Evolutionary conservation across 2,888 invertebrate species (phyloP).

Genomic region (Aleiodes alternator): DNA sequence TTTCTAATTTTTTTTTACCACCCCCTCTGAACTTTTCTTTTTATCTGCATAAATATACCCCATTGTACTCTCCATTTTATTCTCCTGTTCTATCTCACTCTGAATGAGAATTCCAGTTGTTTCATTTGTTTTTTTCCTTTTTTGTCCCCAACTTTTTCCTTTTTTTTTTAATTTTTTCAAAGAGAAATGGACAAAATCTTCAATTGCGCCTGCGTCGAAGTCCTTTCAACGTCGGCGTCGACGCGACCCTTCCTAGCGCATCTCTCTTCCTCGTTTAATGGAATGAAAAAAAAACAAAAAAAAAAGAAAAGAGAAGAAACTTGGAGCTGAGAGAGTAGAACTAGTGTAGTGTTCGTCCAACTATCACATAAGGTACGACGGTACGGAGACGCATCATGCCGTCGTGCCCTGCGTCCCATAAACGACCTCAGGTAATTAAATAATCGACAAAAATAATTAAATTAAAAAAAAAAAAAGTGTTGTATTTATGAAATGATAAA

Average conservation of each 20-base stretch:
- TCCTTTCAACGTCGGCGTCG: constrained; percentile 73
- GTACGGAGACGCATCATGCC: constrained; percentile 67
- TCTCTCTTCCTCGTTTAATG: constrained; percentile 46
- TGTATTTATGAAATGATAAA: too few species aligned
- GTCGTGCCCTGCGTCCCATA: constrained; percentile 71
- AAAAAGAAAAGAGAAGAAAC: neutral
- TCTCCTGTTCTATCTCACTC: too few species aligned
- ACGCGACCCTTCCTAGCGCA: constrained; percentile 72
- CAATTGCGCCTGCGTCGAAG: constrained; percentile 57
- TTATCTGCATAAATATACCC: too few species aligned
- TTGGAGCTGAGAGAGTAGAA: constrained; percentile 31
- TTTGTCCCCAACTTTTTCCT: too few species aligned
- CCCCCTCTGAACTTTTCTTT: too few species aligned
- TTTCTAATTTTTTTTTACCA: too few species aligned
- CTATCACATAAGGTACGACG: constrained; percentile 69
- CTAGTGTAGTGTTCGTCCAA: constrained; percentile 72
- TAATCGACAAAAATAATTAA: neutral
- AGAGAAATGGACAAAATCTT: too few species aligned
- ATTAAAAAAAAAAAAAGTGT: neutral
- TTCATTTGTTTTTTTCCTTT: too few species aligned
- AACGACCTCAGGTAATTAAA: constrained; percentile 69
- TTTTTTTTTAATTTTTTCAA: too few species aligned
- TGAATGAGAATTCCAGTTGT: too few species aligned
- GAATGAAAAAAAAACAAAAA: neutral
- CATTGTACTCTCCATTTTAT: too few species aligned